phyloP scores from a whole-genome alignment of 1,140 invertebrate species.

The Drosophila setifemur region DNA sequence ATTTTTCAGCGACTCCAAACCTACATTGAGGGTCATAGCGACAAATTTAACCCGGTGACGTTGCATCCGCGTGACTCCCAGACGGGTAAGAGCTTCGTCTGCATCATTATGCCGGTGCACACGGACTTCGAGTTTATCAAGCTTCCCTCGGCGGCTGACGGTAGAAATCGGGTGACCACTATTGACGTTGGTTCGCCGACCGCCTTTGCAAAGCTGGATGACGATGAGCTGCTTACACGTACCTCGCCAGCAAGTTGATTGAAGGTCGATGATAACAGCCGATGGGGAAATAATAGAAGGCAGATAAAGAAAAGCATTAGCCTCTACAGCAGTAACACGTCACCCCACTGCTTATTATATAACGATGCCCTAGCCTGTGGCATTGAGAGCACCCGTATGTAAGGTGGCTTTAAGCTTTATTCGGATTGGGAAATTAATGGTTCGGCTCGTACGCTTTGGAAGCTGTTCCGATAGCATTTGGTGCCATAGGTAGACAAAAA shows the following conservation, averaged over 20 bases:
- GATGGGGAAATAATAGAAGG: background rate
- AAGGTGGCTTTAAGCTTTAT: constrained; percentile 13
- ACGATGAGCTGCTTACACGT: constrained; percentile 69
- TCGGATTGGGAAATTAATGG: too few relatives aligned
- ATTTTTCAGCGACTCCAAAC: constrained; percentile 90
- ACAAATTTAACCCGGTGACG: constrained; percentile 93
- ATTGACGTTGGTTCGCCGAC: constrained; percentile 85
- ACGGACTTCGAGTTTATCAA: constrained; percentile 87
- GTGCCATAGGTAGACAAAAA: background rate
- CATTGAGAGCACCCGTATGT: constrained; percentile 75
- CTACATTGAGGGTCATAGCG: constrained; percentile 91
- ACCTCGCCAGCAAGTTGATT: constrained; percentile 70
- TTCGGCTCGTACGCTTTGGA: too few relatives aligned
- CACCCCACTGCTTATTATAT: constrained; percentile 11
- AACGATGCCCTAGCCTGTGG: constrained; percentile 24
- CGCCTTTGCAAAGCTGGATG: constrained; percentile 66
- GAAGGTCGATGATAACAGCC: constrained; percentile 27
- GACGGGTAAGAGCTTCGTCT: constrained; percentile 93
- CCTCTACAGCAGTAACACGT: too few relatives aligned
- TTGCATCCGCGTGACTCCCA: constrained; percentile 91
- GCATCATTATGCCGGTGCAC: constrained; percentile 94
- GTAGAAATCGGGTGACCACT: constrained; percentile 85
- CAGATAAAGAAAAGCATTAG: too few relatives aligned
- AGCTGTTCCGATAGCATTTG: too few relatives aligned
- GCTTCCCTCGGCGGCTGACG: constrained; percentile 84